These are phyloP conservation scores for Tribolium castaneum DNA, from an alignment of 1,140 invertebrate genomes.

Conservation along the genomic window DNA sequence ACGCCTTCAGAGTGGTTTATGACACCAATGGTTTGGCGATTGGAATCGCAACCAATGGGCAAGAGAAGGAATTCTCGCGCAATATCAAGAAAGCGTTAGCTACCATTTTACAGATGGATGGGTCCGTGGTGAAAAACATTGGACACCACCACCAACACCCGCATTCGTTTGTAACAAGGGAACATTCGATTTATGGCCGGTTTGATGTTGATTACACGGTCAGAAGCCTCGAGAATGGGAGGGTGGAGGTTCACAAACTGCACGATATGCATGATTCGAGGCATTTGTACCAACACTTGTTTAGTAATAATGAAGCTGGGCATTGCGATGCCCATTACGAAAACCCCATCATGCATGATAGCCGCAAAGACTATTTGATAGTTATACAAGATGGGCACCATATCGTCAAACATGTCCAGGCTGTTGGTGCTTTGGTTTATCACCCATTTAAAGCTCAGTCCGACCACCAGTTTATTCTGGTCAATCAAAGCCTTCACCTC, in stretches of 20 bases:
- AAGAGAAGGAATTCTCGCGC: slow-evolving; percentile 58
- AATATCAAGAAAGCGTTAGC: slow-evolving; percentile 64
- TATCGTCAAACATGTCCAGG: slow-evolving; percentile 45
- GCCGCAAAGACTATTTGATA: slow-evolving; percentile 44
- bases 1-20: slow-evolving; percentile 61
- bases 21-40: slow-evolving; percentile 55
- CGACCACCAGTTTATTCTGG: slow-evolving; percentile 62
- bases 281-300: slow-evolving; percentile 42
- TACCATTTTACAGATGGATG: slow-evolving; percentile 61
- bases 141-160: not conserved
- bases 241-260: slow-evolving; percentile 51
- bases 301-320: slow-evolving; percentile 12
- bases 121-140: not conserved
- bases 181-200: slow-evolving; percentile 51
- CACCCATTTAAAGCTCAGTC: slow-evolving; percentile 62
- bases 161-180: slow-evolving; percentile 45
- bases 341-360: slow-evolving; percentile 46
- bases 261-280: slow-evolving; percentile 39
- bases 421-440: slow-evolving; percentile 59
- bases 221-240: slow-evolving; percentile 32
- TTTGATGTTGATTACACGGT: slow-evolving; percentile 48
- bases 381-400: slow-evolving; percentile 44
- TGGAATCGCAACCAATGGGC: slow-evolving; percentile 27
- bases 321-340: slow-evolving; percentile 45
- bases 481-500: slow-evolving; percentile 63